Evolutionary conservation across 1,140 invertebrate genomes (phyloP), one percentile per base, ranked within the genome.

Genomic region (Globodera ellingtonae): DNA sequence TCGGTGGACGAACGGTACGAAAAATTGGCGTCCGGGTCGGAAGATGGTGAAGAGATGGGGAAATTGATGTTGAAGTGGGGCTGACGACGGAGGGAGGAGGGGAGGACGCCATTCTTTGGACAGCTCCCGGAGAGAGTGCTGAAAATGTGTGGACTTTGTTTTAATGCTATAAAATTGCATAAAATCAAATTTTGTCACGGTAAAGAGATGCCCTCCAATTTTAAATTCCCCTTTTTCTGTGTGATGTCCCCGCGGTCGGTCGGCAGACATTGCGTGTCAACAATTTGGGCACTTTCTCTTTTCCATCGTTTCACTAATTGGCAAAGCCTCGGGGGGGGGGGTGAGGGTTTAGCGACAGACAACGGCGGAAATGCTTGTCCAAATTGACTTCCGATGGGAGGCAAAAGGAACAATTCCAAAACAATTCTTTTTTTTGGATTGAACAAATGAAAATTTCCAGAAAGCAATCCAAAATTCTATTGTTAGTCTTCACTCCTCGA

Each of bases 1-100:
- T 70, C 67, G 67, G 67, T 70, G 67, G 67, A 70, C 9, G 67
- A 70, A 70, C 67, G 67, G 10, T 21, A 47, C 24, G 67, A 70
- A 3, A 70, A 62, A 62, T 62, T 70, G 67, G 67, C 67, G 35
- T 7, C 66, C 8, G 8, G 9, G 35, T 13, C 67, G 67, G 67
- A 70, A 18, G 67, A 70, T 10, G 67, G 67, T 21, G 67, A 70
- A 10, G 67, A 70, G 6, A 35, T 18, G 67, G 67, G 67, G n/a
- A 70, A 70, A 15, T 35, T 8, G n/a, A 47, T 18, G 67, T 70
- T 44, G 67, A 44, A 44, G 67, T 47, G 24, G 67, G 67, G 18
- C 35, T 35, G 10, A 21, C n/a, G 46, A 47, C 5, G 66, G 9
- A 21, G 9, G 66, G 66, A 69, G 8, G 10, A n/a, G 67, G 67